Evolutionary conservation across 2,113 vertebrate genomes (phyloP).

Genomic region (Neopipo cinnamomea): DNA sequence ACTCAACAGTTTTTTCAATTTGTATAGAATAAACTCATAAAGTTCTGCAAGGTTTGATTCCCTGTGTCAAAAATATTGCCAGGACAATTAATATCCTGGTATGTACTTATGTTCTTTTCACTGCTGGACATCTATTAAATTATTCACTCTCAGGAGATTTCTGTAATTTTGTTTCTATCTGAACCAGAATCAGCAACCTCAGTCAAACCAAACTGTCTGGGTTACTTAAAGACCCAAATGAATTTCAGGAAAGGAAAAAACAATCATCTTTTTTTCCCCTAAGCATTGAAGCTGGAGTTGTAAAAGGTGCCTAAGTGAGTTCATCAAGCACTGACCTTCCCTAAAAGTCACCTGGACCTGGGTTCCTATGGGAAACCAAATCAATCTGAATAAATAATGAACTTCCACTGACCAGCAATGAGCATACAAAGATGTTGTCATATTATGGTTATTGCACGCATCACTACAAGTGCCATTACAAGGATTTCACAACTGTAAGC

Average conservation of each 20-base stretch:
- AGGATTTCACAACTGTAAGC: not conserved
- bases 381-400: not conserved
- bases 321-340: not conserved
- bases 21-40: not conserved
- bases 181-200: not conserved
- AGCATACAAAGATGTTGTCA: not conserved
- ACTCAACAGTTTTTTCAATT: not conserved
- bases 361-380: not conserved
- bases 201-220: not conserved
- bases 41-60: not conserved
- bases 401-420: not conserved
- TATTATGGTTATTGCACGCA: not conserved
- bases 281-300: not conserved
- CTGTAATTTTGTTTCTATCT: not conserved
- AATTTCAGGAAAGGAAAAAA: not conserved
- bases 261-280: not conserved
- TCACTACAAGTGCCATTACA: not conserved
- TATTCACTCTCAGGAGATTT: not conserved
- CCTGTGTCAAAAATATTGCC: not conserved
- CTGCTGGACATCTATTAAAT: not conserved
- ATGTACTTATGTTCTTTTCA: not conserved
- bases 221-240: not conserved
- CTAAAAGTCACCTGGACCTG: not conserved
- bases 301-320: not conserved
- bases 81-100: not conserved